Percentiles rank a stretch among this genome's conserved stretches.
Conservation (phyloP, 2,113 vertebrate genomes). For the Tichodroma muraria region DNA sequence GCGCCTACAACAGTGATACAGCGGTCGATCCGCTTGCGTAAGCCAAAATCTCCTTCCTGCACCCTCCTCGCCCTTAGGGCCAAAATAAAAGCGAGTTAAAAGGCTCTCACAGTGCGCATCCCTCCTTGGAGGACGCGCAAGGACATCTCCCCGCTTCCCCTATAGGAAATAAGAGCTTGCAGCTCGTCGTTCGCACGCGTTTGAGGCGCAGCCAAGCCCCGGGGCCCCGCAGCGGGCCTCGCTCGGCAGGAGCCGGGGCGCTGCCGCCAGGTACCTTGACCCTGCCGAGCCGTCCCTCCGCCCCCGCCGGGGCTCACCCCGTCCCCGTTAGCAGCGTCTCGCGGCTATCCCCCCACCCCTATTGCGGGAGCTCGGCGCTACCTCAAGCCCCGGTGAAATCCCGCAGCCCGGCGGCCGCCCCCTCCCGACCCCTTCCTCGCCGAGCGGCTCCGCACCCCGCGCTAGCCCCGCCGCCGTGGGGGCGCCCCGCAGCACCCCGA, state of each 20-base stretch:
- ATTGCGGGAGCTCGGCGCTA: neutral
- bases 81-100: neutral
- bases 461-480: neutral
- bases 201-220: neutral
- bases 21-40: neutral
- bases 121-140: neutral
- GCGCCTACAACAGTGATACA: neutral
- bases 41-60: slow-evolving; percentile 6
- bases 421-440: neutral
- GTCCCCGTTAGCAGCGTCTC: neutral
- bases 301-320: neutral
- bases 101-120: neutral
- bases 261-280: neutral
- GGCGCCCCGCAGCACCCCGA: neutral
- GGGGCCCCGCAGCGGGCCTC: neutral
- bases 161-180: fast-evolving
- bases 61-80: slow-evolving; percentile 7
- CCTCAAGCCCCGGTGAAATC: neutral
- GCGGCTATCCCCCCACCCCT: fast-evolving
- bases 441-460: neutral
- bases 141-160: neutral
- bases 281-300: neutral
- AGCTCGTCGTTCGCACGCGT: neutral
- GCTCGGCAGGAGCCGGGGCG: neutral
- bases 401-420: neutral